These are phyloP conservation scores for Nestor notabilis DNA, from an alignment of 2,113 vertebrate species.

Conservation along the genomic window DNA sequence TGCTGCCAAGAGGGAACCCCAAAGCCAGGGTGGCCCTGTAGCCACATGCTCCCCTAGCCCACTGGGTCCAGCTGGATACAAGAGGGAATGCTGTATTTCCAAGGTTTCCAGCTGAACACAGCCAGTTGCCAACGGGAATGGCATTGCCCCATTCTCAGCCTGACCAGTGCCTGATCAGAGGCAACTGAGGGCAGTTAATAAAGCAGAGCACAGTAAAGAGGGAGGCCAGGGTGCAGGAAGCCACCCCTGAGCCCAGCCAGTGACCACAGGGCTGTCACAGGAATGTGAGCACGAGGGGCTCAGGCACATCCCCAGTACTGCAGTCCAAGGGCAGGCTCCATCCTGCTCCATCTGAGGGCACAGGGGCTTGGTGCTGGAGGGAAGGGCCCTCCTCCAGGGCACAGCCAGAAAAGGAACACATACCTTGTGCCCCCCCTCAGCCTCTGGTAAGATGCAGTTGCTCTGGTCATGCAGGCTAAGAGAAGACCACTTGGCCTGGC, in stretches of 20 bases:
- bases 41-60: background rate
- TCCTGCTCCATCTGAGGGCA: accelerated
- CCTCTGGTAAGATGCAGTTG: background rate
- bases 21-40: accelerated
- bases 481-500: background rate
- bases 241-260: background rate
- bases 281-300: background rate
- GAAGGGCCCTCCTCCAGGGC: background rate
- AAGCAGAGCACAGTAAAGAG: background rate
- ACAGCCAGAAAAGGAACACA: accelerated
- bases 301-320: background rate
- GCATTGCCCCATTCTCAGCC: background rate
- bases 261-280: accelerated
- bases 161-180: background rate
- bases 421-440: background rate
- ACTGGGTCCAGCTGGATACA: background rate
- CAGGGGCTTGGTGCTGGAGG: background rate
- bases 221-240: background rate
- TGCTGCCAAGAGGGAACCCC: accelerated
- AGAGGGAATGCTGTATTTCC: background rate
- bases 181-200: background rate
- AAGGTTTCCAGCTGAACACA: background rate
- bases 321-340: accelerated
- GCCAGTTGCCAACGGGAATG: accelerated
- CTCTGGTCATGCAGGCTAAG: background rate